Percentiles rank a stretch among this genome's conserved stretches.
phyloP scores from a whole-genome alignment of 2,888 invertebrate genomes.

The Antheraea assamensis region DNA sequence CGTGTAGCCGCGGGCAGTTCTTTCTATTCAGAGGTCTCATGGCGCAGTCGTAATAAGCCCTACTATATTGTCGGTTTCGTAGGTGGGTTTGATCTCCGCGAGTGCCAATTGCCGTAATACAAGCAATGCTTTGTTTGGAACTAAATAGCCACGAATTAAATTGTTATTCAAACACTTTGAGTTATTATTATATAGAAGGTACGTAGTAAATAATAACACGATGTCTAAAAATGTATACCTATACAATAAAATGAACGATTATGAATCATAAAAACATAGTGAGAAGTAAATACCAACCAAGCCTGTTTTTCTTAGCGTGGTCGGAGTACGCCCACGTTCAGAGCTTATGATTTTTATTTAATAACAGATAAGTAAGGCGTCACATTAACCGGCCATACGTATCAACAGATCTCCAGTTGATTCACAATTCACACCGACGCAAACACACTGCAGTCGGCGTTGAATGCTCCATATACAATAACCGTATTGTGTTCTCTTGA shows the following conservation, averaged over 20 bases:
- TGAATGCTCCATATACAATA: constrained; percentile 23
- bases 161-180: too few species aligned
- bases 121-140: too few species aligned
- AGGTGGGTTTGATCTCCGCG: too few species aligned
- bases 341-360: constrained; percentile 58
- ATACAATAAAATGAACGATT: not conserved
- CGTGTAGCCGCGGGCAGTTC: too few species aligned
- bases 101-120: too few species aligned
- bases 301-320: constrained; percentile 35
- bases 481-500: constrained; percentile 29
- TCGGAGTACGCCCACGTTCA: constrained; percentile 41
- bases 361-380: constrained; percentile 54
- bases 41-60: too few species aligned
- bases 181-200: not conserved
- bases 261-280: not conserved
- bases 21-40: too few species aligned
- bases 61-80: too few species aligned
- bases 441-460: constrained; percentile 43
- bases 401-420: constrained; percentile 48
- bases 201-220: too few species aligned
- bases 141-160: too few species aligned
- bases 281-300: not conserved
- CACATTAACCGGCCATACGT: constrained; percentile 43
- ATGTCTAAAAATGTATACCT: not conserved
- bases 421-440: constrained; percentile 40